Conservation (phyloP, 2,888 invertebrate species). For the Pyrochroa serraticornis region DNA sequence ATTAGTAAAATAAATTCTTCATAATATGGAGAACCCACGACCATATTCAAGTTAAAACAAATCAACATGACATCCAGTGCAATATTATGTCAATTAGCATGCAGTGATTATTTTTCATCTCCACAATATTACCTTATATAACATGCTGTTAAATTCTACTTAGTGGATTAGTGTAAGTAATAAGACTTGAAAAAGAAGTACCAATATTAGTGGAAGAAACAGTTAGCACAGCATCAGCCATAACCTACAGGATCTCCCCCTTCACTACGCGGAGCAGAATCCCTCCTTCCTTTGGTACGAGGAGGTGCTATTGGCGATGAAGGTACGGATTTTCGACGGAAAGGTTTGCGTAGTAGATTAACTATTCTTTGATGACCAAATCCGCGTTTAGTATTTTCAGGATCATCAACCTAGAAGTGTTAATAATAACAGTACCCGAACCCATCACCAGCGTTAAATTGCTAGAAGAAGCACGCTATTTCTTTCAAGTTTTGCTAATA, state of each 20-base stretch:
- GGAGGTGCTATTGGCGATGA: constrained; percentile 69
- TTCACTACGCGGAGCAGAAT: constrained; percentile 55
- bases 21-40: too few relatives aligned
- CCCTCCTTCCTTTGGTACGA: constrained; percentile 55
- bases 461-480: neutral
- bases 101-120: too few relatives aligned
- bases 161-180: neutral
- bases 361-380: constrained; percentile 67
- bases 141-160: neutral
- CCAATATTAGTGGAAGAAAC: constrained; percentile 1
- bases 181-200: neutral
- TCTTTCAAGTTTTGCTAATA: too few relatives aligned
- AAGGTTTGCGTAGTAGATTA: constrained; percentile 70
- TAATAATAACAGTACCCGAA: constrained; percentile 21
- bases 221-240: constrained; percentile 1
- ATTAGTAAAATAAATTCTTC: too few relatives aligned
- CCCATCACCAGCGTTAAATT: constrained; percentile 16
- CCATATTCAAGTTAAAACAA: neutral
- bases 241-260: constrained; percentile 55
- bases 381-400: constrained; percentile 63
- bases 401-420: constrained; percentile 58
- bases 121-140: too few relatives aligned
- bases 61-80: neutral
- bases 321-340: constrained; percentile 71
- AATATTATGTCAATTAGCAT: too few relatives aligned